Evolutionary conservation across 64 coral and sea anemone genomes (phyloP).

Genomic region (Catalaphyllia jardinei): DNA sequence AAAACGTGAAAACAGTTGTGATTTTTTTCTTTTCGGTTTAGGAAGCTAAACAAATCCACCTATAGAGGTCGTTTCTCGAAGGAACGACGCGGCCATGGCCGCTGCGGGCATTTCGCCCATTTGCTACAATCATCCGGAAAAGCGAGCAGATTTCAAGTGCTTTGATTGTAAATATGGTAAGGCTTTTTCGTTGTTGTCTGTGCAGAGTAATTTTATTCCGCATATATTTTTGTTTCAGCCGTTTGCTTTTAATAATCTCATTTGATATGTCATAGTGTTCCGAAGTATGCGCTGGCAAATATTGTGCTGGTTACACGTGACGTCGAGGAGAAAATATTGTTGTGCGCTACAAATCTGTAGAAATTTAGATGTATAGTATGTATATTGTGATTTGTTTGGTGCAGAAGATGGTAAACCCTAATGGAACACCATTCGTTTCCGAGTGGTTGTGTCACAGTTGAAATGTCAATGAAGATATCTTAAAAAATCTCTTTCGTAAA

Average conservation of each 20-base stretch:
- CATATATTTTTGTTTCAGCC: background rate
- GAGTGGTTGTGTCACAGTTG: too few species aligned
- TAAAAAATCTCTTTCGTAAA: too few species aligned
- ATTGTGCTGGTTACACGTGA: background rate
- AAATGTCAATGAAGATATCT: too few species aligned
- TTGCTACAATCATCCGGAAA: constrained; percentile 33
- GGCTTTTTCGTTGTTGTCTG: background rate
- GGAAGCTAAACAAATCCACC: background rate
- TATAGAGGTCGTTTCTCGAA: background rate
- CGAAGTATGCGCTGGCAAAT: background rate
- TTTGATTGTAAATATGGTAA: constrained; percentile 37
- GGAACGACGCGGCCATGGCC: background rate
- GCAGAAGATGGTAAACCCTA: too few species aligned
- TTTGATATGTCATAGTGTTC: background rate
- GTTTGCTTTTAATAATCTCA: background rate
- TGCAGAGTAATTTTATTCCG: background rate
- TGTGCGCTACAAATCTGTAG: too few species aligned
- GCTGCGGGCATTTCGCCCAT: background rate
- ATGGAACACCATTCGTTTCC: too few species aligned
- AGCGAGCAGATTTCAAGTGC: constrained; percentile 37
- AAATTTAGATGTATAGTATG: too few species aligned
- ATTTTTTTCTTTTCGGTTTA: background rate
- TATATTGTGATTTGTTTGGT: too few species aligned
- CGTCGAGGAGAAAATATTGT: background rate
- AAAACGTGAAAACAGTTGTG: background rate